These are phyloP conservation scores for Tenthredo distinguenda DNA, from an alignment of 2,888 invertebrate species.

Conservation along the genomic window DNA sequence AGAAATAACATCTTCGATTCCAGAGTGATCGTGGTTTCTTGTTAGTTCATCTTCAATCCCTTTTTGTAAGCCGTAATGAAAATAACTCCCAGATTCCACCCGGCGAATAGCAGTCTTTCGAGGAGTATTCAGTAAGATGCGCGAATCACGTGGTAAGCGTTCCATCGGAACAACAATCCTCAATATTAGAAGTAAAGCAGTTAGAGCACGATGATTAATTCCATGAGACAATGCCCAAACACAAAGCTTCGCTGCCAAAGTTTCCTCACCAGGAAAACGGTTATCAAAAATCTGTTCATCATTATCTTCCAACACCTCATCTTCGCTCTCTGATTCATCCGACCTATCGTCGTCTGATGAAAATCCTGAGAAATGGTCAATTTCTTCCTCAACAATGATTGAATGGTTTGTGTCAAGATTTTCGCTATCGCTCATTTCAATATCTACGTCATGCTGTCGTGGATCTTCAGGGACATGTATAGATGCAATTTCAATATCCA, in stretches of 20 bases:
- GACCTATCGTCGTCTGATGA: too few relatives aligned
- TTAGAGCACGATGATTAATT: conserved; percentile 11
- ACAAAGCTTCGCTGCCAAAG: conserved; percentile 2
- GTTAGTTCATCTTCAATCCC: neutral
- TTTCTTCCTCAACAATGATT: too few relatives aligned
- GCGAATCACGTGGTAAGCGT: neutral
- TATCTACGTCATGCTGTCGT: too few relatives aligned
- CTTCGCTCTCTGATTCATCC: too few relatives aligned
- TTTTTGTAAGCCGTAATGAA: conserved; percentile 16
- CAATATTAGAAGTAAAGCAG: conserved; percentile 22
- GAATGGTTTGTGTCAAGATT: too few relatives aligned
- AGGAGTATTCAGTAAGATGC: conserved; percentile 13
- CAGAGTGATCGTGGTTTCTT: neutral
- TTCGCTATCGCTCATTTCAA: too few relatives aligned
- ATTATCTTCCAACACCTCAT: too few relatives aligned
- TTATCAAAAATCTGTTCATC: too few relatives aligned
- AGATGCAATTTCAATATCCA: too few relatives aligned
- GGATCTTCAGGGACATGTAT: too few relatives aligned
- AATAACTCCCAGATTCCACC: neutral
- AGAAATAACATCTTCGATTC: neutral
- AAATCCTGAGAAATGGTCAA: too few relatives aligned
- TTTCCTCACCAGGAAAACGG: neutral
- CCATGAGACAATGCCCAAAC: conserved; percentile 5
- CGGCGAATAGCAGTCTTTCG: neutral
- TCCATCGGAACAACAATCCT: conserved; percentile 4